Base-by-base conservation (phyloP, 2,888 invertebrate species). In the Protonemura montana region DNA sequence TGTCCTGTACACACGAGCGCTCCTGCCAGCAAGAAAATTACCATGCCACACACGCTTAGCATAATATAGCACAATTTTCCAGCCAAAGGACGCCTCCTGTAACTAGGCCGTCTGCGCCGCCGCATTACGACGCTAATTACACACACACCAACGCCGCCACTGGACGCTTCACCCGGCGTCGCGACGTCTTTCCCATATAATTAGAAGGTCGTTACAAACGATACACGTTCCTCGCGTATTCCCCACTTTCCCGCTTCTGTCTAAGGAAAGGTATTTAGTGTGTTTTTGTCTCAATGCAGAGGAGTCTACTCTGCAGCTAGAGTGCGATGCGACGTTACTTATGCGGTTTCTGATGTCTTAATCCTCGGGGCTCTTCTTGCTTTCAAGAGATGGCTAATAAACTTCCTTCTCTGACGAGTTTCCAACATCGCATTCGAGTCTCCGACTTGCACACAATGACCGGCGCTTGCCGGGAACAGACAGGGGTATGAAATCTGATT, bases 341-440 rank as follows among this genome's bases (percentile, higher is more conserved):
- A 81, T 21, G 81, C 81, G 81, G 81, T 81, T 78, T 81, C 81
- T 81, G 27, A 29, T 30, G 29, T 81, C 81, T 81, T 78, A 81
- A 81, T 81, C 81, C 81, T 81, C 7, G 81, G 35, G 35, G 35
- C 35, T 35, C 81, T 21, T 81, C 81, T 81, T 81, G 29, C 26
- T 21, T 59, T 81, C 27, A 81, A 10, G 29, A 27, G 81, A 59
- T 29, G 81, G 30, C 29, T 81, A 81, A 81, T 30, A 81, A 81
- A 81, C 29, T 30, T n/a, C 81, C 27, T 27, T 29, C 28, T 81
- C 30, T 81, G 29, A 81, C 27, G 81, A 28, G n/a, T n/a, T 81
- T 81, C 5, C 29, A n/a, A 29, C 81, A 6, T 81, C 29, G 81
- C 81, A 30, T 27, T 27, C 59, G 29, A n/a, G n/a, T n/a, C 59